Base-by-base conservation (phyloP, 2,888 invertebrate species). In the Athripsodes cinereus region DNA sequence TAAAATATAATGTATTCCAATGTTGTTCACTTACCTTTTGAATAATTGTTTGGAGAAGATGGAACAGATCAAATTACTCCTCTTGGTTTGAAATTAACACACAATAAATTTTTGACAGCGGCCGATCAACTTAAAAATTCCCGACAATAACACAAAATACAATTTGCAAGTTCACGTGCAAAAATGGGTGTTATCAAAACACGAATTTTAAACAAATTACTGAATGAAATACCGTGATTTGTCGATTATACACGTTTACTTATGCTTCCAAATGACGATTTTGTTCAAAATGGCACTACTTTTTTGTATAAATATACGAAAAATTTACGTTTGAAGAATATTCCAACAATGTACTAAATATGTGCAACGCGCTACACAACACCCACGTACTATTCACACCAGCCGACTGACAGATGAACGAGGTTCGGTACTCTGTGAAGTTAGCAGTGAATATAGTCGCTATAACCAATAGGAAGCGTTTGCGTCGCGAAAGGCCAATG, bases 351-450 rank as follows among this genome's bases (percentile, higher is more conserved):
- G 47, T 50, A 8, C 13, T 18, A 31, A 18, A 10, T n/a, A 8
- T 26, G 26, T 26, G 26, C 10, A 26, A 26, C 5, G 10, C 47
- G 35, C 21, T 3, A 50, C 55, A 31, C 51, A 18, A 34, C 55
- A 20, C 19, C 26, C 31, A 21, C 56, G 21, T 56, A 20, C 56
- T 49, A 46, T 47, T 34, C 56, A 26, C 59, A 26, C 19, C 48
- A 50, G 50, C 55, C 51, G 52, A 61, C 56, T 58, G 58, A 54
- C 55, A 52, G 58, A 49, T 49, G 51, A 53, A 31, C 18, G 58
- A 46, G 52, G 31, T 55, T 22, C 57, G 55, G 21, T 50, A 48
- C 35, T 22, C 31, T 6, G 22, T 59, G 59, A 59, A 59, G 55
- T 26, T 55, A 22, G 55, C 55, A 16, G 49, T 52, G 59, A 52